These are phyloP conservation scores for Parnassius smintheus DNA, from an alignment of 2,888 invertebrate species.

Conservation along the genomic window DNA sequence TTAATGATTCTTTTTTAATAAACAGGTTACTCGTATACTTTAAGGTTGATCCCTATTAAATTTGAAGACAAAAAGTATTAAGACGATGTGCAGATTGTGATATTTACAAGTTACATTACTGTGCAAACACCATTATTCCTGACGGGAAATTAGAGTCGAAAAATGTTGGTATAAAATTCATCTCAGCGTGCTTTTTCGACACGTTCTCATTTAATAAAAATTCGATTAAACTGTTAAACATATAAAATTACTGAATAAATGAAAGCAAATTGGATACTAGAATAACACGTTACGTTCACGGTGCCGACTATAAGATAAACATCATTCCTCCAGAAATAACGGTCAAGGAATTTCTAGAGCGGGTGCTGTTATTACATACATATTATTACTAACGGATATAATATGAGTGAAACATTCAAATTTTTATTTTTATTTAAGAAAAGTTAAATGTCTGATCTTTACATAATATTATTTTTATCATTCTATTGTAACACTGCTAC, in stretches of 20 bases:
- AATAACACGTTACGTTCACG: conserved; percentile 59
- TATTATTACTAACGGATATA: no score
- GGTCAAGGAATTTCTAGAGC: conserved; percentile 51
- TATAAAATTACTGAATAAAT: conserved; percentile 67
- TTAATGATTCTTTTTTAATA: no score
- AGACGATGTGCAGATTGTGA: no score
- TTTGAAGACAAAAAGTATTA: no score
- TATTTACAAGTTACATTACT: conserved; percentile 7
- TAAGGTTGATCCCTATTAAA: no score
- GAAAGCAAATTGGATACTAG: conserved; percentile 63
- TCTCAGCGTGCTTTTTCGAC: conserved; percentile 28
- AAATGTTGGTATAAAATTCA: not conserved
- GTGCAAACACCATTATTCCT: not conserved
- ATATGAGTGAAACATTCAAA: no score
- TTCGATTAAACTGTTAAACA: conserved; percentile 47
- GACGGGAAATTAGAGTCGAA: not conserved
- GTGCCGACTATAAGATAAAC: conserved; percentile 62
- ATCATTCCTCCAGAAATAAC: conserved; percentile 64
- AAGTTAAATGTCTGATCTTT: no score
- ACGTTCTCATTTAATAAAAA: conserved; percentile 42
- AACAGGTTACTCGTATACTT: no score
- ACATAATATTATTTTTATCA: no score
- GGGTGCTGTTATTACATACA: no score
- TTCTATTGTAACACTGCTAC: conserved; percentile 43
- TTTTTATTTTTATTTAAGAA: no score